A percentile compares a stretch with the other conserved stretches of the same genome.
These are phyloP conservation scores for Cheilosia impressa DNA, from an alignment of 2,888 invertebrate genomes.

Conservation along the genomic window DNA sequence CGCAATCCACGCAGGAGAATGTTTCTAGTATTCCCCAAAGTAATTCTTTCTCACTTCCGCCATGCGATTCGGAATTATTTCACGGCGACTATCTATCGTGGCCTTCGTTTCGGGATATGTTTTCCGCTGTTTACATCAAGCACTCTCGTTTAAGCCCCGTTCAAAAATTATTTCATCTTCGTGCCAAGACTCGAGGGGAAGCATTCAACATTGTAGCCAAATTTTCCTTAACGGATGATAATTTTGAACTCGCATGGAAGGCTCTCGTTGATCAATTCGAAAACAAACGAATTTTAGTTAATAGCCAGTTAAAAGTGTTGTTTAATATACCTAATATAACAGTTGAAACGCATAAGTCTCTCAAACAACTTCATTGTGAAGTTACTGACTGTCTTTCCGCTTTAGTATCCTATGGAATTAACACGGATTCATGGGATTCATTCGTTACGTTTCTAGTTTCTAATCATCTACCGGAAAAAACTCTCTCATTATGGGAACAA, in stretches of 20 bases:
- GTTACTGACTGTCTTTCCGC: conserved; percentile 31
- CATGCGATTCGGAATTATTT: conserved; percentile 51
- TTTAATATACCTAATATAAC: no score
- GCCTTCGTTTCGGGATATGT: conserved; percentile 52
- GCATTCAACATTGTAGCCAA: no score
- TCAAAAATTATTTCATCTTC: no score
- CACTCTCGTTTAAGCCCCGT: conserved; percentile 18
- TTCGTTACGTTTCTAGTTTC: conserved; percentile 12
- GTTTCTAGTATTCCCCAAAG: not conserved
- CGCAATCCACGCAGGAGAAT: not conserved
- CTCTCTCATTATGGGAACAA: not conserved
- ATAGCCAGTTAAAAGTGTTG: no score
- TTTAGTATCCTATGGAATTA: conserved; percentile 16
- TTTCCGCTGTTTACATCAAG: conserved; percentile 35
- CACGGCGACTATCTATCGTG: conserved; percentile 43
- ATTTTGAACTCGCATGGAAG: no score
- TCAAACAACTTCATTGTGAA: conserved; percentile 19
- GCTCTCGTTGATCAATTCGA: no score
- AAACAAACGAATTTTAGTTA: no score
- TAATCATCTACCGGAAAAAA: not conserved
- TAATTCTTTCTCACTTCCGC: conserved; percentile 13
- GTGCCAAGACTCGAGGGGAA: no score
- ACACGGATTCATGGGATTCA: conserved; percentile 25
- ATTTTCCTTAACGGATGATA: no score
- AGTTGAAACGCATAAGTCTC: no score